These are phyloP conservation scores for Drosophila nr. medialis DNA, from an alignment of 2,888 invertebrate species.

Conservation along the genomic window DNA sequence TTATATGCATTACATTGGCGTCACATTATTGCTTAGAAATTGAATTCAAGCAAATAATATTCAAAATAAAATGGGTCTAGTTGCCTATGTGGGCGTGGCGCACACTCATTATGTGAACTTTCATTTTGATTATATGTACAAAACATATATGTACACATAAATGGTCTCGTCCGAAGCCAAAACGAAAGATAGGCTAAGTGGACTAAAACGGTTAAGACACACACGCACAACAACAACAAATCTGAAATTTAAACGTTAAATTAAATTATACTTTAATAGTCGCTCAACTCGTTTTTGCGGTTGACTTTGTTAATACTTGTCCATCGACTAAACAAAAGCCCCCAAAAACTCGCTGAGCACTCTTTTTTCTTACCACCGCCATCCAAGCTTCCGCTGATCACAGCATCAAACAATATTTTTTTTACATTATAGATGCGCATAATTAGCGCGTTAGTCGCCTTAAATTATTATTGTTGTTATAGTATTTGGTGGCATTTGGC, in stretches of 20 bases:
- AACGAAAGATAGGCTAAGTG: constrained; percentile 29
- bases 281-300: constrained; percentile 33
- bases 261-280: constrained; percentile 68
- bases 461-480: constrained; percentile 63
- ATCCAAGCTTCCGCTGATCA: background rate
- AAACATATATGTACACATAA: background rate
- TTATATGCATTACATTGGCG: constrained; percentile 46
- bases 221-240: constrained; percentile 17
- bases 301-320: constrained; percentile 29
- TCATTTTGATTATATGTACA: constrained; percentile 30
- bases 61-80: background rate
- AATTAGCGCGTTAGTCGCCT: constrained; percentile 70
- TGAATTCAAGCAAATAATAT: background rate
- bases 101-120: constrained; percentile 34
- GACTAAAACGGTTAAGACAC: constrained; percentile 18
- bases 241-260: constrained; percentile 38
- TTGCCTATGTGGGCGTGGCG: constrained; percentile 43
- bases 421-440: constrained; percentile 57
- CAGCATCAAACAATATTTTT: constrained; percentile 3
- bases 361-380: background rate
- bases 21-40: constrained; percentile 3
- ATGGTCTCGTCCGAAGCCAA: constrained; percentile 33
- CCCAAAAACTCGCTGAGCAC: background rate
- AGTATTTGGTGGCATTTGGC: constrained; percentile 29
- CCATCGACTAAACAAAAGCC: background rate